phyloP scores from a whole-genome alignment of 2,113 vertebrate species.

The Myocastor coypus region DNA sequence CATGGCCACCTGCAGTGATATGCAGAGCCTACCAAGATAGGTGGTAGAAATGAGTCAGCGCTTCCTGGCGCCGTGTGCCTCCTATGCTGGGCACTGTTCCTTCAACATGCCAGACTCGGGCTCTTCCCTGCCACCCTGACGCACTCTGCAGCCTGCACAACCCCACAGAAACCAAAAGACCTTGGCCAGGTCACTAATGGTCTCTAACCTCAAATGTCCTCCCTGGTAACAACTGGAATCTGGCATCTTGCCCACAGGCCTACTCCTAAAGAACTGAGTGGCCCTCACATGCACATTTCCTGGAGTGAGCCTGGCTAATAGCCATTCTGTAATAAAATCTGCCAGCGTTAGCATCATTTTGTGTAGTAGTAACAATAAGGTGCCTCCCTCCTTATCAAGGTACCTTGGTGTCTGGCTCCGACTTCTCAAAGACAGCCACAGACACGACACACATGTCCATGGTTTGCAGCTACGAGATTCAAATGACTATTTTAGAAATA shows the following conservation, averaged over 20 bases:
- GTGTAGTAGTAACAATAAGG: neutral
- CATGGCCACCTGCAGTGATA: neutral
- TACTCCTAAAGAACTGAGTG: neutral
- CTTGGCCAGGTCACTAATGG: neutral
- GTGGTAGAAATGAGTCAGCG: neutral
- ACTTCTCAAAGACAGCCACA: conserved; percentile 1
- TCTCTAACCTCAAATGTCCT: neutral
- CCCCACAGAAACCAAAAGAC: neutral
- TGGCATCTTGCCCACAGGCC: neutral
- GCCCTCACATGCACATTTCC: neutral
- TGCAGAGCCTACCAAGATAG: neutral
- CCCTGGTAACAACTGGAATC: neutral
- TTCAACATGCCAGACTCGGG: too few relatives aligned
- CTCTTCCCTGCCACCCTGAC: too few relatives aligned
- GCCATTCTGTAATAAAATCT: neutral
- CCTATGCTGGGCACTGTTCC: neutral
- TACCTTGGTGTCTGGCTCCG: neutral
- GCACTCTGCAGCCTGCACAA: neutral
- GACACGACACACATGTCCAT: neutral
- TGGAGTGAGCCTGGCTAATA: neutral
- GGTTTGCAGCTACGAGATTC: conserved; percentile 16
- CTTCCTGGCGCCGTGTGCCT: neutral
- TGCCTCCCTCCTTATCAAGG: conserved; percentile 10
- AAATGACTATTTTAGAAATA: conserved; percentile 44
- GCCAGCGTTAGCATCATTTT: neutral